phyloP scores from a whole-genome alignment of 1,140 invertebrate genomes.

The Ridgeia piscesae region DNA sequence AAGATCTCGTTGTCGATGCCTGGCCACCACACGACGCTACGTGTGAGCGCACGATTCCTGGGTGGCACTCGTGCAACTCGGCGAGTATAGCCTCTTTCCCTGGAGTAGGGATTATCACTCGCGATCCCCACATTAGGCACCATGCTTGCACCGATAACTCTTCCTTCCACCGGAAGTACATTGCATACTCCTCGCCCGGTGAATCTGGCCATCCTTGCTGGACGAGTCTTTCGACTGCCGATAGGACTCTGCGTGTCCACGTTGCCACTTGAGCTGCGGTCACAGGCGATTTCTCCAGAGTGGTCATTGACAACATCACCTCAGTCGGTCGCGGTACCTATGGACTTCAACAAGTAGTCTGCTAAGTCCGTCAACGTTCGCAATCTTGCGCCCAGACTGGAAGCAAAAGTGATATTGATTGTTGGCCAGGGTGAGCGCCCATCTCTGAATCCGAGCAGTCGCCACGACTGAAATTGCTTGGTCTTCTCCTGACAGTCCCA shows the following conservation, averaged over 20 bases:
- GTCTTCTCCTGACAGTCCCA: not conserved
- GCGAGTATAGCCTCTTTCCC: not conserved
- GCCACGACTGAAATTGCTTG: not conserved
- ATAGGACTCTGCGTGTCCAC: not conserved
- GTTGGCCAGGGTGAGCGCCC: not conserved
- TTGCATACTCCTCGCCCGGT: not conserved
- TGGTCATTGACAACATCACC: not conserved
- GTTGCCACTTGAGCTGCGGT: not conserved
- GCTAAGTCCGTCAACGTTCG: too few species aligned
- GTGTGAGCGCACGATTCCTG: too few species aligned
- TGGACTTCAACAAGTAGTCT: too few species aligned
- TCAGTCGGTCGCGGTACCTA: not conserved
- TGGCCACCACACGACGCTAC: too few species aligned
- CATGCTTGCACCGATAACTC: not conserved
- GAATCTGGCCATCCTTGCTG: not conserved
- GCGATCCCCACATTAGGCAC: not conserved
- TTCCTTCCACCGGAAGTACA: too few species aligned
- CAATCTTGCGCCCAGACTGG: not conserved
- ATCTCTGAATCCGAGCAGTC: not conserved
- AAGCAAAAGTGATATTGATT: not conserved
- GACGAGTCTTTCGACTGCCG: not conserved
- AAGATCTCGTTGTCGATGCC: not conserved
- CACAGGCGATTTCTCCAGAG: not conserved
- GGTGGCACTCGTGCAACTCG: slow-evolving; percentile 13
- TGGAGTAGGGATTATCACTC: not conserved